Evolutionary conservation across 1,140 invertebrate species (phyloP).

Genomic region (Drosophila equinoxialis): DNA sequence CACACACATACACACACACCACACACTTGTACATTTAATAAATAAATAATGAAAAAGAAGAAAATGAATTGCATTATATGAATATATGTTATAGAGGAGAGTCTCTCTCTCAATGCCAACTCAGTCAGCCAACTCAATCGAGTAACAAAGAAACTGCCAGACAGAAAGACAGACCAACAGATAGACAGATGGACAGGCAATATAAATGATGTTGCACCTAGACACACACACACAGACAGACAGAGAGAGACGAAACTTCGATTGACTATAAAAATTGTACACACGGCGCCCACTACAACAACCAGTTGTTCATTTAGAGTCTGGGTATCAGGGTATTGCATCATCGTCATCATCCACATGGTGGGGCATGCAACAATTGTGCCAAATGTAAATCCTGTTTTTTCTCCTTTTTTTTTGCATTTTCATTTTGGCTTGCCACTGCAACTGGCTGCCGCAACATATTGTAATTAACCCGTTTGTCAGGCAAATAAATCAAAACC

Average conservation of each 20-base stretch:
- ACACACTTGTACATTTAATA: neutral
- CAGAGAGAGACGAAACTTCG: neutral
- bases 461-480: slow-evolving; percentile 77
- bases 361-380: slow-evolving; percentile 57
- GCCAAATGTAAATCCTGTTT: slow-evolving; percentile 56
- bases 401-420: slow-evolving; percentile 13
- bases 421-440: slow-evolving; percentile 29
- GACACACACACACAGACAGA: neutral
- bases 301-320: slow-evolving; percentile 12
- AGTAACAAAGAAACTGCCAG: slow-evolving; percentile 3
- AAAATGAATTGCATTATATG: slow-evolving; percentile 3
- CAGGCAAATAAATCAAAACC: slow-evolving; percentile 75
- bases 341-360: slow-evolving; percentile 23
- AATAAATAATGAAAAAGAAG: slow-evolving; percentile 15
- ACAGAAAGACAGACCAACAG: neutral
- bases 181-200: neutral
- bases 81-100: neutral
- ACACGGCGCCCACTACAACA: slow-evolving; percentile 26
- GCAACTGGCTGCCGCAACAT: slow-evolving; percentile 51
- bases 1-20: neutral
- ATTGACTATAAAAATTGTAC: slow-evolving; percentile 12
- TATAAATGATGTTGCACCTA: slow-evolving; percentile 14
- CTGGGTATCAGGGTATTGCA: slow-evolving; percentile 36
- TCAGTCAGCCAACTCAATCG: slow-evolving; percentile 4
- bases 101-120: neutral